A percentile compares a stretch with the other conserved stretches of the same genome.
These are phyloP conservation scores for Pachycephus smyrnensis DNA, from an alignment of 2,888 invertebrate species.

Conservation along the genomic window DNA sequence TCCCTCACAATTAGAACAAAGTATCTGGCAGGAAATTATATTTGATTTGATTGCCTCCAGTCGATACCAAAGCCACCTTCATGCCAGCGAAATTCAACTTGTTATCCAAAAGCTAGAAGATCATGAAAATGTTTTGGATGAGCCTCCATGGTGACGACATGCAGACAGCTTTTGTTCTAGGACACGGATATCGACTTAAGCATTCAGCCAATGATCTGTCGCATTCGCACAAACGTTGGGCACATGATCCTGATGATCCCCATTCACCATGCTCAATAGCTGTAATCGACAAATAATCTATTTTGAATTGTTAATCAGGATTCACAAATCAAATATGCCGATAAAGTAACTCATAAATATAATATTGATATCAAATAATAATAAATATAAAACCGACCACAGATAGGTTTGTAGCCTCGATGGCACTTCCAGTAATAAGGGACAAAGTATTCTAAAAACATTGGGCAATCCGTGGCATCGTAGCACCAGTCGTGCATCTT, in stretches of 20 bases:
- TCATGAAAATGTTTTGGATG: conserved; percentile 80
- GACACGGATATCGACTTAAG: conserved; percentile 81
- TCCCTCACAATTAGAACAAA: too few species aligned
- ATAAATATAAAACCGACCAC: conserved; percentile 72
- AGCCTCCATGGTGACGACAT: conserved; percentile 79
- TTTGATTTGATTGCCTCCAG: neutral
- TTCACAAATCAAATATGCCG: neutral
- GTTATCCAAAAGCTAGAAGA: conserved; percentile 38
- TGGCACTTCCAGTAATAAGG: conserved; percentile 92
- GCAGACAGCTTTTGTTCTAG: conserved; percentile 78
- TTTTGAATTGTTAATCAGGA: neutral
- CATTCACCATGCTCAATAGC: conserved; percentile 72
- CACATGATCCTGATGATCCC: conserved; percentile 76
- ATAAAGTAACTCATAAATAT: neutral
- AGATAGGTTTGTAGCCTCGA: conserved; percentile 78
- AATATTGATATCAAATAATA: conserved; percentile 36
- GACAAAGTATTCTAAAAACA: conserved; percentile 85
- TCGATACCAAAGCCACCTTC: neutral
- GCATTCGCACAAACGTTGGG: conserved; percentile 85
- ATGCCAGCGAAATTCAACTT: neutral
- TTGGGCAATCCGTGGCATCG: conserved; percentile 81
- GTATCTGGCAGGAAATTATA: too few species aligned
- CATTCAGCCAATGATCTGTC: conserved; percentile 85
- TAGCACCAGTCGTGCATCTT: conserved; percentile 90
- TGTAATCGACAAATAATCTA: conserved; percentile 46